Evolutionary conservation across 2,888 invertebrate genomes (phyloP).

Genomic region (Dryocosmus kuriphilus): DNA sequence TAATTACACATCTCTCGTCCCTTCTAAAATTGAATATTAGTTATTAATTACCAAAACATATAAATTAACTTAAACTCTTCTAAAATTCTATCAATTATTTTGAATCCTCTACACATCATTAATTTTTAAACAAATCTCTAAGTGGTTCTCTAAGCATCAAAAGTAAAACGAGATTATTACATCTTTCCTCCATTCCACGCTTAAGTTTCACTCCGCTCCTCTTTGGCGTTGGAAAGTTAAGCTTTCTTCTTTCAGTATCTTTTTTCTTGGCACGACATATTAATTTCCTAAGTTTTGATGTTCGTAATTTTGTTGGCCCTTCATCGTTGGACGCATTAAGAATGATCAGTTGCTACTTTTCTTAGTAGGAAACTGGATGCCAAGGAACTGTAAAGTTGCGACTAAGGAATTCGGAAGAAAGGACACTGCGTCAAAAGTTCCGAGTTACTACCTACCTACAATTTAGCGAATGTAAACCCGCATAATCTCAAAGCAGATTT

Average conservation of each 20-base stretch:
- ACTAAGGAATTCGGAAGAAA: background rate
- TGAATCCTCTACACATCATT: background rate
- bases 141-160: background rate
- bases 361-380: conserved; percentile 46
- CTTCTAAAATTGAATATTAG: background rate
- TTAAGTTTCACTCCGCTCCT: background rate
- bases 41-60: background rate
- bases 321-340: conserved; percentile 57
- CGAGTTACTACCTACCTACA: background rate
- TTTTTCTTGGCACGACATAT: background rate
- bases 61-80: background rate
- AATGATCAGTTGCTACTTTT: conserved; percentile 55
- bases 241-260: background rate
- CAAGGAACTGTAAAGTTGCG: conserved; percentile 35
- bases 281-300: conserved; percentile 51
- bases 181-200: background rate
- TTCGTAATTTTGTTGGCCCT: conserved; percentile 54
- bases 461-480: background rate
- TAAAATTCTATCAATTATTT: background rate
- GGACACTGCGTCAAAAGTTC: conserved; percentile 25
- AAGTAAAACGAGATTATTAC: background rate
- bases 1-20: background rate
- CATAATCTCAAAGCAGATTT: background rate
- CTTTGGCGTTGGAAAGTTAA: background rate
- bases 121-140: background rate